phyloP scores from a whole-genome alignment of 1,140 invertebrate species.

The Schlechtendalia chinensis region DNA sequence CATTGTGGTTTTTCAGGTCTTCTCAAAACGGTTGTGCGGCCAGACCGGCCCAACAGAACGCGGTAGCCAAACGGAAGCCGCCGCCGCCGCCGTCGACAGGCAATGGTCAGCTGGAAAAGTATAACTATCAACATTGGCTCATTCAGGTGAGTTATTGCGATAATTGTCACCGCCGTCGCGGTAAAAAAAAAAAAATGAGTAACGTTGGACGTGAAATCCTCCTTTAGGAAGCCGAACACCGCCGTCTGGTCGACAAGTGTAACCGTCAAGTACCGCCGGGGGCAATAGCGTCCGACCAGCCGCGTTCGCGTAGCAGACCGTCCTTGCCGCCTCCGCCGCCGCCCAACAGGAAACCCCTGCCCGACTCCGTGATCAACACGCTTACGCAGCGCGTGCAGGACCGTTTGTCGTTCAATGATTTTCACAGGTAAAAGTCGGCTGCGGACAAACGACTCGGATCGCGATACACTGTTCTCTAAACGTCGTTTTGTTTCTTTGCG shows the following conservation, averaged over 20 bases:
- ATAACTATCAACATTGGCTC: constrained; percentile 83
- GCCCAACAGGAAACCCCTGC: constrained; percentile 61
- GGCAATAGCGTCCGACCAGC: not conserved
- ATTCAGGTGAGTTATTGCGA: constrained; percentile 64
- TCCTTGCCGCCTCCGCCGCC: constrained; percentile 35
- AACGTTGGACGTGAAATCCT: not conserved
- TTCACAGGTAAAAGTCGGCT: constrained; percentile 33
- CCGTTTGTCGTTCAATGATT: constrained; percentile 54
- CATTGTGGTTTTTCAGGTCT: constrained; percentile 22
- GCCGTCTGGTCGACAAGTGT: constrained; percentile 62
- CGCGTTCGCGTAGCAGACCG: constrained; percentile 31
- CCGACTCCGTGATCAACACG: constrained; percentile 71
- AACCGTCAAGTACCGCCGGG: constrained; percentile 29
- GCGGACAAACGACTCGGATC: too few relatives aligned
- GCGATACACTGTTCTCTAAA: too few relatives aligned
- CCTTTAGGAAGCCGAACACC: constrained; percentile 82
- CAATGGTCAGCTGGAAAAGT: constrained; percentile 57
- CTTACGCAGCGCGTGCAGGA: constrained; percentile 70
- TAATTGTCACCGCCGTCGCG: too few relatives aligned
- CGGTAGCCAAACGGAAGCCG: constrained; percentile 67
- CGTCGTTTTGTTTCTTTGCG: too few relatives aligned
- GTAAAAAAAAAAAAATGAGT: too few relatives aligned
- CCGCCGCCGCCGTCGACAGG: constrained; percentile 63
- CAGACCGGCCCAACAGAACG: constrained; percentile 54
- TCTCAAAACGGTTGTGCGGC: constrained; percentile 16